Evolutionary conservation across 2,113 vertebrate genomes (phyloP), one percentile per base, ranked within the genome.

Genomic region (Oncorhynchus kisutch): DNA sequence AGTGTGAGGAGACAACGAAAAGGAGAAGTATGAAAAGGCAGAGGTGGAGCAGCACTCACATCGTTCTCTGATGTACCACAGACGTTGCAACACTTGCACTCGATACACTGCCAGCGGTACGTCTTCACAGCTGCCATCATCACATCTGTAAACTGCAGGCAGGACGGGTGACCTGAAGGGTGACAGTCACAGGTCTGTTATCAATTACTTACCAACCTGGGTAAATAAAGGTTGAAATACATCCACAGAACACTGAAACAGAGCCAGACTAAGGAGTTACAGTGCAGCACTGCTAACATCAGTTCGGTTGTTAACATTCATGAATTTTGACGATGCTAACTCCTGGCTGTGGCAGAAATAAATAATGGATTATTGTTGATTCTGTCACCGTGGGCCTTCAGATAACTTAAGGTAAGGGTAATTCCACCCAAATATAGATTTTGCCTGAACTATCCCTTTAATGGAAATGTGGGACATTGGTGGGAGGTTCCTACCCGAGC

Each of bases 61-160:
- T 98, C 97, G 0, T 99, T 99, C 91, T 98, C 97, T 0, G 97
- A 98, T 48, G 96, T 97, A 74, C 97, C 97, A 0, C 97, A 99
- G 80, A 99, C 95, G 62, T 99, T 99, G 90, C 97, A 99, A 90
- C 97, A 99, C 81, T 99, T 99, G 94, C 97, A 98, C 91, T 98
- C 97, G 13, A 99, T 99, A 89, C 97, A 98, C 81, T 98, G 97
- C 97, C 97, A 99, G 89, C 96, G 97, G 81, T 97, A 99, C 0
- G 96, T 98, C 93, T 98, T 98, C 78, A 99, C 97, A 0, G 97
- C 97, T 0, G 96, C 97, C 96, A 99, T 98, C 97, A 99, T 98
- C 88, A 97, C 96, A 0, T 96, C 95, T 0, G 97, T 99, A 91
- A 99, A 98, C 94, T 99, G 97, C 84, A 99, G 93, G 85, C 97